Evolutionary conservation across 2,888 invertebrate genomes (phyloP).

Genomic region (Dicyrtoma fusca): DNA sequence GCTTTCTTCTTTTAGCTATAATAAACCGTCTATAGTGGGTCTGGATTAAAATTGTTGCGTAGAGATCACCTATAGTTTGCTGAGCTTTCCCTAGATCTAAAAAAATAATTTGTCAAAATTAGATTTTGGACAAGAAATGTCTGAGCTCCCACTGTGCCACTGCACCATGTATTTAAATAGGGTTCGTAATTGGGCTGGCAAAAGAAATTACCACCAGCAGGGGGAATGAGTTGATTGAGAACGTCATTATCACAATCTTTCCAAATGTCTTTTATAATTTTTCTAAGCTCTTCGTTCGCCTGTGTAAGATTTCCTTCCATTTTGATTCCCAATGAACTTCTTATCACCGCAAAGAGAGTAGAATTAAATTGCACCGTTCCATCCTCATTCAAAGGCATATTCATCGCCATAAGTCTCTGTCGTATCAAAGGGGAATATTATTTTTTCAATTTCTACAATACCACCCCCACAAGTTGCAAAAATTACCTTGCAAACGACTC

Average conservation of each 20-base stretch:
- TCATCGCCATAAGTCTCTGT: slow-evolving; percentile 67
- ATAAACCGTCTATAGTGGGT: slow-evolving; percentile 45
- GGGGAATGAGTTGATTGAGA: slow-evolving; percentile 97
- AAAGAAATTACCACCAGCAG: slow-evolving; percentile 82
- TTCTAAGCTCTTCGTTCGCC: slow-evolving; percentile 69
- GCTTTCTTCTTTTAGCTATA: slow-evolving; percentile 6
- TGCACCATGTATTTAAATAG: too few species aligned
- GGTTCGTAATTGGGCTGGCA: too few species aligned
- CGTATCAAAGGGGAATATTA: too few species aligned
- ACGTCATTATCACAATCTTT: slow-evolving; percentile 93
- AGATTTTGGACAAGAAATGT: too few species aligned
- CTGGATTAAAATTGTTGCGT: slow-evolving; percentile 51
- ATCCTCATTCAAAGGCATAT: slow-evolving; percentile 69
- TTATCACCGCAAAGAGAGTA: slow-evolving; percentile 67
- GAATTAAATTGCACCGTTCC: slow-evolving; percentile 70
- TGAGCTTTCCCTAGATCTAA: slow-evolving; percentile 3
- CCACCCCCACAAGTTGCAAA: too few species aligned
- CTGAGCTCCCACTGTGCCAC: too few species aligned
- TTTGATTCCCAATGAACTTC: slow-evolving; percentile 66
- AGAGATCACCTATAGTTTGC: slow-evolving; percentile 52
- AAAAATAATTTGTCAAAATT: too few species aligned
- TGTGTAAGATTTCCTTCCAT: slow-evolving; percentile 66
- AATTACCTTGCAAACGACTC: slow-evolving; percentile 67
- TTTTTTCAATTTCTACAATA: too few species aligned
- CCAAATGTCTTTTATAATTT: slow-evolving; percentile 97